These are phyloP conservation scores for Gallinago stenura DNA, from an alignment of 2,797 vertebrate genomes.

Conservation along the genomic window DNA sequence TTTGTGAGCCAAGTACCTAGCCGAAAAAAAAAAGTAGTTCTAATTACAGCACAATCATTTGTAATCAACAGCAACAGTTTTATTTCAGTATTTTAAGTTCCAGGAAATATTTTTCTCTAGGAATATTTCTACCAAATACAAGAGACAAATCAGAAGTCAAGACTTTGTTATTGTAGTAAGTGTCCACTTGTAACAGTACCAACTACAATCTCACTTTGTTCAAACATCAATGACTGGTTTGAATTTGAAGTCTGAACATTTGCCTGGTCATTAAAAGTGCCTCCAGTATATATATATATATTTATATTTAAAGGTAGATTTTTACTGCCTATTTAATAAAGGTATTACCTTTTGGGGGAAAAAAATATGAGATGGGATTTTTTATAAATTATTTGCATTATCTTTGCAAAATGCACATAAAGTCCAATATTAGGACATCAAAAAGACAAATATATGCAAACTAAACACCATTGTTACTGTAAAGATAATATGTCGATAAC, in stretches of 20 bases:
- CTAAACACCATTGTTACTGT: neutral
- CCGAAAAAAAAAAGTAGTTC: neutral
- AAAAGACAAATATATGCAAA: neutral
- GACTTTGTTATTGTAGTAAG: neutral
- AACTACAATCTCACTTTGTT: neutral
- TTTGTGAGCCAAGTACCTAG: neutral
- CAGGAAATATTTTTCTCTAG: neutral
- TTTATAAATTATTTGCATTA: neutral
- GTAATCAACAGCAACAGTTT: neutral
- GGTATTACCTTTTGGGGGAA: neutral
- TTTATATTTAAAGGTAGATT: no score
- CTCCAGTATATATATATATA: neutral
- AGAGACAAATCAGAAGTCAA: neutral
- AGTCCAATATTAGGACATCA: neutral
- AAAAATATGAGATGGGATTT: neutral
- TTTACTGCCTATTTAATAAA: rapidly evolving
- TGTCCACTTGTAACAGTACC: neutral
- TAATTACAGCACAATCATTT: neutral
- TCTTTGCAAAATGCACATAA: neutral
- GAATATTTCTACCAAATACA: neutral
- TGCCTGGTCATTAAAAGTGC: neutral
- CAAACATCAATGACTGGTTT: neutral
- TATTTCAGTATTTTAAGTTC: neutral
- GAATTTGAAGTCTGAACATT: neutral
- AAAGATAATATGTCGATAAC: neutral